Conservation (phyloP, 1,140 invertebrate genomes). For the Olivierus martensii region DNA sequence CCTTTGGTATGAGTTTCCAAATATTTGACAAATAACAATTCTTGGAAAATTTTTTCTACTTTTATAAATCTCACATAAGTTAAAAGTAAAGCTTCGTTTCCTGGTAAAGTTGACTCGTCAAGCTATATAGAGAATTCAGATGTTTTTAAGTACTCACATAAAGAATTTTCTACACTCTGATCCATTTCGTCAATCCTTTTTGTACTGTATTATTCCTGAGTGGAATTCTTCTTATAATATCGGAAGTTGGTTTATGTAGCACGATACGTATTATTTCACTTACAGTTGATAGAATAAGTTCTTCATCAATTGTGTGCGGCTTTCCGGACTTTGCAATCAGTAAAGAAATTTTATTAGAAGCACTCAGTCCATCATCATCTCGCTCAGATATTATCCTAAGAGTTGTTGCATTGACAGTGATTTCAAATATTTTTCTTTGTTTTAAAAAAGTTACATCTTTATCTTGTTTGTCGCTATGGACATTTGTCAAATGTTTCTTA, state of each 20-base stretch:
- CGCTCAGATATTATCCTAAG: not conserved
- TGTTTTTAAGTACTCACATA: too few species aligned
- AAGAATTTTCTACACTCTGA: too few species aligned
- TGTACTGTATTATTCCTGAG: conserved; percentile 9
- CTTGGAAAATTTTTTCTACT: too few species aligned
- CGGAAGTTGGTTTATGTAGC: conserved; percentile 10
- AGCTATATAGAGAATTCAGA: too few species aligned
- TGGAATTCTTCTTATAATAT: too few species aligned
- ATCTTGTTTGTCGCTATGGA: conserved; percentile 1
- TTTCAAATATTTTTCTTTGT: conserved; percentile 2
- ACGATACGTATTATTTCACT: conserved; percentile 5
- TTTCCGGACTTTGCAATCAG: conserved; percentile 16
- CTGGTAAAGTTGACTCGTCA: too few species aligned
- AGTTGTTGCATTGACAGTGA: not conserved
- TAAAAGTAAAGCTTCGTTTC: too few species aligned
- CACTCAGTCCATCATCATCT: conserved; percentile 13
- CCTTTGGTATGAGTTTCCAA: not conserved
- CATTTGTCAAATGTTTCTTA: conserved; percentile 4
- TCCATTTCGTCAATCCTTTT: conserved; percentile 9
- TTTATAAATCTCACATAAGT: too few species aligned
- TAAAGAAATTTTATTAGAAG: conserved; percentile 17
- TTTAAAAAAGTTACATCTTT: conserved; percentile 9
- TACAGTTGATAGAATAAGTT: conserved; percentile 9
- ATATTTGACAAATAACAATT: conserved; percentile 3
- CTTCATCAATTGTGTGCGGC: conserved; percentile 13